Percentiles rank a stretch among this genome's conserved stretches.
Evolutionary conservation across 2,888 invertebrate species (phyloP).

Genomic region (Poecilus cupreus): DNA sequence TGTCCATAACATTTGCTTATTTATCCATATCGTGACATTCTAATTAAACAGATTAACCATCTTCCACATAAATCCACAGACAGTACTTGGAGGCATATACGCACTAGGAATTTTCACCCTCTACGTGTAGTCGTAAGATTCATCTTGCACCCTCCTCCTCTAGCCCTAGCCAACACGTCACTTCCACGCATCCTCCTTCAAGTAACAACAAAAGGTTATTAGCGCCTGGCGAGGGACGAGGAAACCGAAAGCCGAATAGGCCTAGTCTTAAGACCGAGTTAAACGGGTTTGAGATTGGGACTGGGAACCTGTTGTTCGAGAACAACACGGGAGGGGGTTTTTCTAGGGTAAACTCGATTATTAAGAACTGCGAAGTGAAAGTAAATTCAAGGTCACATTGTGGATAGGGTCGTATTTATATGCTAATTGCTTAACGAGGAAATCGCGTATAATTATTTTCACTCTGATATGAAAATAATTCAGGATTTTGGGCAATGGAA

Average conservation of each 20-base stretch:
- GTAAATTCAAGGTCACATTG: neutral
- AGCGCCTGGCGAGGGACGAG: neutral
- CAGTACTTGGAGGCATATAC: neutral
- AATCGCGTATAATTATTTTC: too few species aligned
- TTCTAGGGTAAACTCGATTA: neutral
- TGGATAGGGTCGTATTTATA: neutral
- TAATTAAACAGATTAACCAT: neutral
- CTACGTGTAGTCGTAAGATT: neutral
- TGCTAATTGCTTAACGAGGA: neutral
- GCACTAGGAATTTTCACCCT: neutral
- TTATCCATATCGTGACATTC: neutral
- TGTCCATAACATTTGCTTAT: too few species aligned
- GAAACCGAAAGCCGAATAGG: neutral
- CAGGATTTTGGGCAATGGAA: too few species aligned
- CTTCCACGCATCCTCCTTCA: neutral
- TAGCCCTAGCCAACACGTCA: neutral
- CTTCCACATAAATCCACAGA: neutral
- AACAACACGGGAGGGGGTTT: neutral
- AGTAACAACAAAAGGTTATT: neutral
- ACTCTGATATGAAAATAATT: too few species aligned
- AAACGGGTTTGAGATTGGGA: neutral
- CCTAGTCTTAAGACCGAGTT: neutral
- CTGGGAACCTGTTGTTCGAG: neutral
- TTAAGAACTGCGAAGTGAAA: neutral
- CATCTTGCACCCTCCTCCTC: too few species aligned